Base-by-base conservation (phyloP, 1,140 invertebrate genomes). In the Drosophila burlai region DNA sequence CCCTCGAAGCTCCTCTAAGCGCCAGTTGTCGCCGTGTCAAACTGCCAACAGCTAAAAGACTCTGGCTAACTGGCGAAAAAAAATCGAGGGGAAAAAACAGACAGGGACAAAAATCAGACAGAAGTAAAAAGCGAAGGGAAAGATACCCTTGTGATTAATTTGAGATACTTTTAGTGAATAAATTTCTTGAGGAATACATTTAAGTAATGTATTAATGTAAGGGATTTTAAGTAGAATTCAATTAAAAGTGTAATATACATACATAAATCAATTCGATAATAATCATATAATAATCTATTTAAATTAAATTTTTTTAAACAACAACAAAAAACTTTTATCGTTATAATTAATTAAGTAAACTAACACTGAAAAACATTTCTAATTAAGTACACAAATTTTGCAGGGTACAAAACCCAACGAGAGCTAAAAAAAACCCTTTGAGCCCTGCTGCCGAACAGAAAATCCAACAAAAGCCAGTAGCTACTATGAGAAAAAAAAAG, bases 21-120 rank as follows among this genome's bases (percentile, higher is more conserved):
- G 21, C 34, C 18, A 57, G 49, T 61, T 78, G 75, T 77, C 73
- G 46, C 47, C 72, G 73, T 77, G 73, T 77, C 74, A 77, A 76
- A 76, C 74, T 76, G 74, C 74, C 74, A 76, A 76, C 72, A 76
- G 74, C 74, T 76, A 76, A 76, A 76, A 76, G 72, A 76, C 62
- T 76, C 76, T 76, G 62, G 61, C 45, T 65, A 75, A 76, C 71
- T 65, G 60, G 52, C 38, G 31, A 45, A 40, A 45, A 74, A 55
- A 65, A 65, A 31, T 42, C 11, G 29, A 34, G 5, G 21, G 8
- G 36, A 26, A 58, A 65, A 76, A 45, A 42, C 24, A 64, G 45
- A 47, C 21, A 49, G 31, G 31, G 7, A 3, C 2, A 18, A 18
- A 29, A 11, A 36, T 15, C 2, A 11, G 8, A 0, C 4, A 0